Conservation (phyloP, 2,797 vertebrate genomes). For the Aplochiton taeniatus region DNA sequence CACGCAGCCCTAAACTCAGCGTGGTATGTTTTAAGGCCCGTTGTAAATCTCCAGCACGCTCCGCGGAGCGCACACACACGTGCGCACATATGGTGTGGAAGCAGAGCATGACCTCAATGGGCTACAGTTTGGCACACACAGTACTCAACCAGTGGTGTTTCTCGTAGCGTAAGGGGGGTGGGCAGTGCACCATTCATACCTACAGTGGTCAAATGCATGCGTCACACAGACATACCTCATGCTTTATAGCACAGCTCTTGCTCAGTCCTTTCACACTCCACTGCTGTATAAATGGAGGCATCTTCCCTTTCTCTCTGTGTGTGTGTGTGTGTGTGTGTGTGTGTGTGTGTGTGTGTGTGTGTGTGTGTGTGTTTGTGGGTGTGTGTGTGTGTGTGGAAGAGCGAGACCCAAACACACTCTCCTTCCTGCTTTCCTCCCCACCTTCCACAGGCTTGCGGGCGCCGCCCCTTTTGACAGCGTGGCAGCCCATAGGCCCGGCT, state of each 20-base stretch:
- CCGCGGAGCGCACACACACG: conserved; percentile 8
- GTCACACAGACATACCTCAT: conserved; percentile 10
- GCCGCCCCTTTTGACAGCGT: conserved; percentile 54
- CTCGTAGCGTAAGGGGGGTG: conserved; percentile 12
- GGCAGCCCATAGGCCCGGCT: conserved; percentile 65
- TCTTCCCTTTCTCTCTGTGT: conserved; percentile 10
- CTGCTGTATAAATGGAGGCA: conserved; percentile 14
- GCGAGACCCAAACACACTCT: conserved; percentile 27
- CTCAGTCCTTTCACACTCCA: background rate
- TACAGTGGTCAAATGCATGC: conserved; percentile 26
- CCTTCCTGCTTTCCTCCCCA: conserved; percentile 51
- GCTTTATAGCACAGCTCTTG: conserved; percentile 25
- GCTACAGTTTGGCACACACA: background rate
- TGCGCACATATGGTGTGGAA: too few relatives aligned
- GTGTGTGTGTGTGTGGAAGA: conserved; percentile 14
- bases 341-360: conserved; percentile 18
- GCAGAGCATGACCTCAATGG: too few relatives aligned
- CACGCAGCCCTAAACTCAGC: conserved; percentile 35
- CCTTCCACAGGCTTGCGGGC: conserved; percentile 48
- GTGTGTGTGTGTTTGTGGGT: conserved; percentile 9
- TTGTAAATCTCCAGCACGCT: conserved; percentile 33
- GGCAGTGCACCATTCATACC: conserved; percentile 24
- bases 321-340: conserved; percentile 11
- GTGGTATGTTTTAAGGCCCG: conserved; percentile 27
- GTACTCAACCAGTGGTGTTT: conserved; percentile 19